Percentiles rank a stretch among this genome's conserved stretches.
Conservation (phyloP, 1,140 invertebrate species). For the Meloidogyne hapla region DNA sequence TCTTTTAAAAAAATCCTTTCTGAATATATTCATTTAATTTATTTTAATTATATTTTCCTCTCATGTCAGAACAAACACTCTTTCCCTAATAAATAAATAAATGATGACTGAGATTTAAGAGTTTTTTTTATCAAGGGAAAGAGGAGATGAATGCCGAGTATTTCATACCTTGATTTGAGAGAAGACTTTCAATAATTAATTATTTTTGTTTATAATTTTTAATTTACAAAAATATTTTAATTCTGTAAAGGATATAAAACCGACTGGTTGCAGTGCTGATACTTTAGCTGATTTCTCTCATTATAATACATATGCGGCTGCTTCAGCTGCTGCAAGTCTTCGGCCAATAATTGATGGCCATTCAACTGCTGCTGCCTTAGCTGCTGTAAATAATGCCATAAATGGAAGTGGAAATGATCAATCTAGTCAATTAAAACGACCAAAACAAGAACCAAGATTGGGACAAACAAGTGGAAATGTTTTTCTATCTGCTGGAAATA, state of each 20-base stretch:
- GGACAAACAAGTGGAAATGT: slow-evolving; percentile 13
- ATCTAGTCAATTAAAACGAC: background rate
- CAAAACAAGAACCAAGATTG: background rate
- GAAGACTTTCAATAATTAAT: no score
- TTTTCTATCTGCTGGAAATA: background rate
- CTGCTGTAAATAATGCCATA: slow-evolving; percentile 1
- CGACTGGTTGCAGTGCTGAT: background rate
- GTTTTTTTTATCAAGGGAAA: no score
- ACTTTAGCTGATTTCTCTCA: slow-evolving; percentile 28
- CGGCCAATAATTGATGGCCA: slow-evolving; percentile 30
- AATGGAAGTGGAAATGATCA: background rate
- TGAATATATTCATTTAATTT: background rate
- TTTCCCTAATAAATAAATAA: no score
- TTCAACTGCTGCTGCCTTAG: slow-evolving; percentile 13
- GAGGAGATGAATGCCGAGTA: no score
- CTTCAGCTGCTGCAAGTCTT: slow-evolving; percentile 29
- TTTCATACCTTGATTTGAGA: no score
- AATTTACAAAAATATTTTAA: no score
- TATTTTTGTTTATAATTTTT: no score
- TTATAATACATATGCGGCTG: slow-evolving; percentile 23
- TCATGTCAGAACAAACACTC: background rate
- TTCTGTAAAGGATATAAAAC: slow-evolving; percentile 17
- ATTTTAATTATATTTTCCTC: background rate
- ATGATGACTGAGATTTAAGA: no score
- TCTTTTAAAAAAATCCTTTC: background rate